Conservation (phyloP, 1,140 invertebrate species). For the Drosophila santomea region DNA sequence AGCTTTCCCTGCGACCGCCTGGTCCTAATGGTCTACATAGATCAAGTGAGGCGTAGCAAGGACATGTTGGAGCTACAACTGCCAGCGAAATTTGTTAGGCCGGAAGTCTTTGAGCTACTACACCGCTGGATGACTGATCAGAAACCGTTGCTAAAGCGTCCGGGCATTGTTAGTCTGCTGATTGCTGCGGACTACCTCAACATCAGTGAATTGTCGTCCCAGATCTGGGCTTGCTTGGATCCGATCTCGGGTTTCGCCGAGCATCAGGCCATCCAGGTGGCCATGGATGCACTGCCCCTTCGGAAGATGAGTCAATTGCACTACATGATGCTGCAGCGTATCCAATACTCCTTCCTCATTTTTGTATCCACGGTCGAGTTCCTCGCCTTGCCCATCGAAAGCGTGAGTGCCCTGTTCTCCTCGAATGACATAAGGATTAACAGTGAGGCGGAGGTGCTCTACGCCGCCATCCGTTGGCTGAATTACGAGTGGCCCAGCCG, state of each 20-base stretch:
- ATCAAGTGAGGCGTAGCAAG: neutral
- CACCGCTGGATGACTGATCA: constrained; percentile 31
- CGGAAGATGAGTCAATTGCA: constrained; percentile 7
- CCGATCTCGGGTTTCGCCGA: constrained; percentile 6
- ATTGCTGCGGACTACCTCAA: constrained; percentile 13
- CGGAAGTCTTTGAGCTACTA: neutral
- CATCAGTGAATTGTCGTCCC: neutral
- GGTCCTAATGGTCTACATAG: constrained; percentile 23
- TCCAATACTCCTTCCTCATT: constrained; percentile 43
- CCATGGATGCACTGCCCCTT: neutral
- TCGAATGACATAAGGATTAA: constrained; percentile 44
- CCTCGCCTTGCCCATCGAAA: constrained; percentile 1
- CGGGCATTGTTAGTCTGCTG: constrained; percentile 18
- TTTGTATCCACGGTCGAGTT: constrained; percentile 38
- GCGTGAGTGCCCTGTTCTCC: constrained; percentile 19
- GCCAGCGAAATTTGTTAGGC: constrained; percentile 15
- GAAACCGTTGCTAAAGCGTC: neutral
- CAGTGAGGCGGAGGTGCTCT: constrained; percentile 50
- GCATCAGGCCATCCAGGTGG: constrained; percentile 28
- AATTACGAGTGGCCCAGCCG: constrained; percentile 39
- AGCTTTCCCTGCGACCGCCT: constrained; percentile 29
- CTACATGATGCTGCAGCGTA: constrained; percentile 24
- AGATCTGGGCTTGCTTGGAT: constrained; percentile 42
- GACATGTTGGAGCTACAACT: constrained; percentile 8
- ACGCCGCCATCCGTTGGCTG: constrained; percentile 51